Percentiles rank a stretch among this genome's conserved stretches.
These are phyloP conservation scores for Lasioglossum morio DNA, from an alignment of 2,888 invertebrate species.

Conservation along the genomic window DNA sequence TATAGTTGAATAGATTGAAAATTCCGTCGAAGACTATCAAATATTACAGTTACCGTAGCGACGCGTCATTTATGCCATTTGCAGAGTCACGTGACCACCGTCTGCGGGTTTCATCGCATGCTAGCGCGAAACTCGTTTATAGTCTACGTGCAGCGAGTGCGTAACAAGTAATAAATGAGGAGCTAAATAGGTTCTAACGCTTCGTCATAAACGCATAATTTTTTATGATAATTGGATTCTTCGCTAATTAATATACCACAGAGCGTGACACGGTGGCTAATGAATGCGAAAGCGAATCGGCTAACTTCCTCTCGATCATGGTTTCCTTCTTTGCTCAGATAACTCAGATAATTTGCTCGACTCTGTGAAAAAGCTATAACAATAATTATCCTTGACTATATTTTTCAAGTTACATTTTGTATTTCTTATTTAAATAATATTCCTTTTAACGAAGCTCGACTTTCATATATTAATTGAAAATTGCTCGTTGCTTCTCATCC, in stretches of 20 bases:
- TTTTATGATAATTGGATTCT: constrained; percentile 15
- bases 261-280: background rate
- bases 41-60: constrained; percentile 15
- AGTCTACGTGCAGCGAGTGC: background rate
- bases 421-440: no score
- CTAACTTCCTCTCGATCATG: background rate
- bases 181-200: constrained; percentile 4
- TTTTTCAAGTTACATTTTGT: no score
- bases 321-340: background rate
- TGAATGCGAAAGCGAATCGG: background rate
- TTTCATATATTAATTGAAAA: no score
- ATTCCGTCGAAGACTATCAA: constrained; percentile 12
- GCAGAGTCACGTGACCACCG: background rate
- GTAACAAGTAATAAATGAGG: background rate
- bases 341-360: background rate
- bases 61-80: background rate
- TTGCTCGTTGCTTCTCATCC: no score
- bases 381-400: no score
- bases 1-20: no score
- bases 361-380: background rate
- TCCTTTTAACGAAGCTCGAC: no score
- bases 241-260: background rate
- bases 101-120: background rate
- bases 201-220: background rate
- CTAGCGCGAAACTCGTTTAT: background rate